Base-by-base conservation (phyloP, 1,140 invertebrate genomes). In the Venturia canescens region DNA sequence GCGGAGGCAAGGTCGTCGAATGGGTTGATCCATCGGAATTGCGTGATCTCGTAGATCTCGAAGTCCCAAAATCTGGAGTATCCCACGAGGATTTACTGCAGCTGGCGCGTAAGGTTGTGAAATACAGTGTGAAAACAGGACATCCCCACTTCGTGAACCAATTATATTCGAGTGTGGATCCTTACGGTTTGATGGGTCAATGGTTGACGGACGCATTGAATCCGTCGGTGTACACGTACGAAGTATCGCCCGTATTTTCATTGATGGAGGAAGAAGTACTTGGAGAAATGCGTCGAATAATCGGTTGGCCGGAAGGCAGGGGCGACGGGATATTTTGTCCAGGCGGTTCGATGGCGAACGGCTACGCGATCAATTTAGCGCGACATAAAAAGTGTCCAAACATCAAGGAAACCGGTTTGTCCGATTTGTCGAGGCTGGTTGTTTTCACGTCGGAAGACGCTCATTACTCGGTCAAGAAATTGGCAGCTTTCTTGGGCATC, bases 331-430 rank as follows among this genome's bases (percentile, higher is more conserved):
- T 99, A 67, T 99, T 99, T 91, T 97, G 96, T 87, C 98, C 98
- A 13, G 98, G 98, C 38, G 98, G 98, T 0, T 98, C 98, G 0
- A 96, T 99, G 83, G 96, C 98, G 3, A 99, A 99, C 89, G 96
- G 98, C 80, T 99, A 99, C 89, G 98, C 97, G 16, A 97, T 99
- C 78, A 96, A 97, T 86, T 94, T 97, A 80, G 98, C 98, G 3
- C 92, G 98, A 50, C 96, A 96, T 87, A 90, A 94, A 82, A 88
- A 83, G 75, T 88, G 85, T 69, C 90, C 89, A 11, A 79, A 84
- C 78, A 92, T 93, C 13, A 92, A 97, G 94, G 94, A 92, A 83
- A 93, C 94, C 87, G 96, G 96, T 0, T 91, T 97, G 3, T 93
- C 94, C 82, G 93, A 93, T 16, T 89, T 94, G 3, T 94, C 94